Percentiles rank a stretch among this genome's conserved stretches.
Conservation (phyloP, 2,797 vertebrate species). For the Enoplosus armatus region DNA sequence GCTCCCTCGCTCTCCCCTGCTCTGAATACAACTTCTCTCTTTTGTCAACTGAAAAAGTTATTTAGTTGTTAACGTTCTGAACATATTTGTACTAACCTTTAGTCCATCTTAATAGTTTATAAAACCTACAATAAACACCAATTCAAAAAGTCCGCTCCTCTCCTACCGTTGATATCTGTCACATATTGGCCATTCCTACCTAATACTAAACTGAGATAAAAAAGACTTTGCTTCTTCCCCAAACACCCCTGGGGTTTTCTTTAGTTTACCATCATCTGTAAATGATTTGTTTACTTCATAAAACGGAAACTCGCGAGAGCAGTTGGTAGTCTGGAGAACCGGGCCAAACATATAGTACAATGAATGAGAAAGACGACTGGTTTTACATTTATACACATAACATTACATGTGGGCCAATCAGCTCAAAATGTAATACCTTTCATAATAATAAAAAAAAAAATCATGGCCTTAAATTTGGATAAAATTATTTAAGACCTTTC, state of each 20-base stretch:
- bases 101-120: neutral
- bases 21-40: neutral
- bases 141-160: neutral
- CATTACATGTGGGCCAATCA: too few relatives aligned
- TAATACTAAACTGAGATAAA: conserved; percentile 1
- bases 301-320: neutral
- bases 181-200: neutral
- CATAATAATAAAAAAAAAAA: too few relatives aligned
- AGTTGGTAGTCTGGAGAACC: neutral
- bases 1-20: neutral
- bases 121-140: neutral
- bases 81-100: neutral
- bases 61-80: neutral
- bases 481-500: neutral
- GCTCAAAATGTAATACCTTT: too few relatives aligned
- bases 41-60: neutral
- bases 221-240: neutral
- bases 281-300: conserved; percentile 13
- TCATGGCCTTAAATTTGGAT: neutral
- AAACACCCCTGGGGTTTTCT: neutral
- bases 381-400: too few relatives aligned
- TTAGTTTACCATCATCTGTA: neutral
- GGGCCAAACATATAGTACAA: neutral
- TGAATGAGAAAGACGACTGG: too few relatives aligned
- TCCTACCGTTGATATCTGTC: neutral